phyloP scores from a whole-genome alignment of 2,797 vertebrate species.

The Holocentrus rufus region DNA sequence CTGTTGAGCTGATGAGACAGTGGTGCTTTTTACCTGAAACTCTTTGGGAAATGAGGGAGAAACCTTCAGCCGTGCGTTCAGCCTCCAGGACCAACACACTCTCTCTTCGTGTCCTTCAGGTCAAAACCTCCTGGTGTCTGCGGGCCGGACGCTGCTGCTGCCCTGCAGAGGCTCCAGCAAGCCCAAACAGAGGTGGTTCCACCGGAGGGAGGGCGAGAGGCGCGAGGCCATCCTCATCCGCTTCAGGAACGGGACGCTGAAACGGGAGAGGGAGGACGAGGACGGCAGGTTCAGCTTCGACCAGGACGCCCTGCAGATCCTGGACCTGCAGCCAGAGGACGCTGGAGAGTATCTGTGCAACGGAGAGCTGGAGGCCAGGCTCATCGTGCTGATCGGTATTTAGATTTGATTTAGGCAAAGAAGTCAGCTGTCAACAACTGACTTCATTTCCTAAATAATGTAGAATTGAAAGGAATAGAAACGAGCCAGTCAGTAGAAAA shows the following conservation, averaged over 20 bases:
- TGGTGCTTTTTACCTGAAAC: too few relatives aligned
- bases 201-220: slow-evolving; percentile 4
- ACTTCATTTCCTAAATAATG: background rate
- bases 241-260: slow-evolving; percentile 65
- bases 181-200: slow-evolving; percentile 62
- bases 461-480: too few relatives aligned
- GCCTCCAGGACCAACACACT: too few relatives aligned
- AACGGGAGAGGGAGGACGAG: slow-evolving; percentile 40
- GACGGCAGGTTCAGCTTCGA: slow-evolving; percentile 48
- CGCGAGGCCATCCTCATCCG: slow-evolving; percentile 60
- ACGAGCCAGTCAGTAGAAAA: too few relatives aligned
- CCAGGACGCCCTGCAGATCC: slow-evolving; percentile 64
- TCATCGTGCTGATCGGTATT: slow-evolving; percentile 57
- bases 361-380: slow-evolving; percentile 23
- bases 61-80: too few relatives aligned
- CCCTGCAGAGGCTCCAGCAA: slow-evolving; percentile 58
- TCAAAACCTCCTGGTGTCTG: slow-evolving; percentile 22
- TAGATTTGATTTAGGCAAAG: too few relatives aligned
- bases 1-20: too few relatives aligned
- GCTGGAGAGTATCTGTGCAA: slow-evolving; percentile 71
- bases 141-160: slow-evolving; percentile 71
- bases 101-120: slow-evolving; percentile 41
- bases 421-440: background rate
- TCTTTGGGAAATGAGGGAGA: too few relatives aligned
- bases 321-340: slow-evolving; percentile 62